Base-by-base conservation (phyloP, 2,113 vertebrate species). In the Telmatochromis brachygnathus region DNA sequence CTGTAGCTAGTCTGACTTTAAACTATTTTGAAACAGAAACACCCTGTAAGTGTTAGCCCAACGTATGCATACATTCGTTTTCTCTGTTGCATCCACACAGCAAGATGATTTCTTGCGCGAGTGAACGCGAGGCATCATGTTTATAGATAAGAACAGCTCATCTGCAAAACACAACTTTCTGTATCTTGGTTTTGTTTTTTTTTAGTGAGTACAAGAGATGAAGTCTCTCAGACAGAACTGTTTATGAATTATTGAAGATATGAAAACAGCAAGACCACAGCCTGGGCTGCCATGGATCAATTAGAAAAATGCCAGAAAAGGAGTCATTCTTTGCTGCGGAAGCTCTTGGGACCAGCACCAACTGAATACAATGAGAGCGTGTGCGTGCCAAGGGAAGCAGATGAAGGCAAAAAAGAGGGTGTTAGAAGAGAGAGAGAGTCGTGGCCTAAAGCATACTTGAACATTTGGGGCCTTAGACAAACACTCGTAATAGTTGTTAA, bases 271-370 rank as follows among this genome's bases (percentile, higher is more conserved):
- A n/a, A 62, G 90, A 85, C 85, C 79, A 86, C 68, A 82, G 81
- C 35, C 35, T 21, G 7, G 56, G 58, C 89, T 84, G 85, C 84
- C 84, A 86, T 37, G 39, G 93, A 94, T 96, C 95, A 95, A 94
- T 96, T 94, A 94, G 90, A 91, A 92, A 94, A 91, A 94, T 84
- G 94, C 93, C 94, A 91, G 89, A 86, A 91, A 65, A 92, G 82
- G 94, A 92, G 87, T 77, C 84, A 81, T 81, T 89, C 90, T 92
- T 84, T 89, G 85, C 89, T 79, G 84, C 7, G 11, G 15, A 14
- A 90, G 86, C 90, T 89, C 87, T 33, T 65, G 93, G 92, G 95
- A 94, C 70, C 54, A 82, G 75, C 83, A 89, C 54, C 62, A 84
- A 84, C 86, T 17, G 33, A 88, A 90, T 62, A 91, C 90, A 94